Conservation (phyloP, 2,113 vertebrate genomes). For the Acrocephalus arundinaceus region DNA sequence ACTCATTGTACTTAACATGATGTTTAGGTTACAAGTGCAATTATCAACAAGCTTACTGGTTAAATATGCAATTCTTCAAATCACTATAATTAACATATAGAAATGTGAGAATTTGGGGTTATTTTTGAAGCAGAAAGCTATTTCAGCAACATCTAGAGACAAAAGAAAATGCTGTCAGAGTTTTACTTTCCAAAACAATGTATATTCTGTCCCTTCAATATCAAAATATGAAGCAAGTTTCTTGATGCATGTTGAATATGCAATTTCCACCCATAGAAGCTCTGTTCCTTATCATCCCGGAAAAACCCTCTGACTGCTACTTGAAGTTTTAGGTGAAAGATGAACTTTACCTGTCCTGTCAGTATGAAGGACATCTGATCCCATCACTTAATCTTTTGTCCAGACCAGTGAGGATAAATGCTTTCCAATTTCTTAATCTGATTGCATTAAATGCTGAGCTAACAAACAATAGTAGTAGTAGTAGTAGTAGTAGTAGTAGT, state of each 20-base stretch:
- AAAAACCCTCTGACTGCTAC: background rate
- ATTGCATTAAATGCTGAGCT: background rate
- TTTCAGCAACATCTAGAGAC: background rate
- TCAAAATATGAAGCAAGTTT: background rate
- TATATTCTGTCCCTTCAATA: background rate
- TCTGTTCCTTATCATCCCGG: background rate
- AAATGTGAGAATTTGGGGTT: background rate
- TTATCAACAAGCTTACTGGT: background rate
- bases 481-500: background rate
- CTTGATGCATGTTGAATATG: background rate
- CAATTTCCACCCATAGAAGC: background rate
- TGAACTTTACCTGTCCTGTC: background rate
- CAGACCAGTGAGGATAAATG: background rate
- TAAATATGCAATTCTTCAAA: background rate
- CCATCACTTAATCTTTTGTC: background rate
- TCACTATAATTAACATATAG: background rate
- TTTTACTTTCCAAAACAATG: background rate
- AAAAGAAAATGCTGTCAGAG: background rate
- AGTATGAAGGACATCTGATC: background rate
- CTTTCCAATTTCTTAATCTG: background rate
- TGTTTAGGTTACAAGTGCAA: background rate
- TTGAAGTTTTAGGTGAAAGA: background rate
- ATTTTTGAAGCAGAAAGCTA: background rate
- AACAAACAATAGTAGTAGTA: background rate
- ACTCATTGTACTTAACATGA: background rate